Conservation (phyloP, 2,113 vertebrate genomes). For the Gnathonemus longibarbis region DNA sequence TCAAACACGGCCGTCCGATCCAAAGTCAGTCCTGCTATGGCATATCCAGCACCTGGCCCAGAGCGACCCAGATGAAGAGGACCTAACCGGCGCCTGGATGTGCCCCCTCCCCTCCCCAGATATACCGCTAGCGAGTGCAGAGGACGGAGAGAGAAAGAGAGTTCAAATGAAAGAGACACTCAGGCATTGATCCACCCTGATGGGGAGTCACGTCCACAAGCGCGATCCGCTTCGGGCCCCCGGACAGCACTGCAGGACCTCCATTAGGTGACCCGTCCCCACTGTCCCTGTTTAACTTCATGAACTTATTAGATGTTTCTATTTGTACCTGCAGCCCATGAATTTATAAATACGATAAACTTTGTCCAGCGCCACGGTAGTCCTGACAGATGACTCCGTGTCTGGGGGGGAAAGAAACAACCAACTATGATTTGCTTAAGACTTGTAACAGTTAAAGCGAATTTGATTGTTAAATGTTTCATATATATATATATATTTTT, state of each 20-base stretch:
- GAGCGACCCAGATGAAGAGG: neutral
- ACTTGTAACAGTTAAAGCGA: neutral
- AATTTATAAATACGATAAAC: neutral
- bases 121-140: neutral
- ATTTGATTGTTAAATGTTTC: neutral
- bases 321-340: neutral
- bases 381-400: neutral
- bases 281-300: neutral
- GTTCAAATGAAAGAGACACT: neutral
- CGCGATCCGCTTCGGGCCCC: neutral
- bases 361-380: neutral
- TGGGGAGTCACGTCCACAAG: neutral
- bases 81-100: neutral
- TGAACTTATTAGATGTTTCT: neutral
- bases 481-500: neutral
- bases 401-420: neutral
- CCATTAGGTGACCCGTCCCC: neutral
- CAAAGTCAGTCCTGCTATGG: neutral
- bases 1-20: neutral
- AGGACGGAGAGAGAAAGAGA: constrained; percentile 7
- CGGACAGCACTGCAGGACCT: neutral
- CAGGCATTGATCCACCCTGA: neutral
- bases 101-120: neutral
- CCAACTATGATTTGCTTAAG: neutral
- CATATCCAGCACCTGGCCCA: neutral